Conservation (phyloP, 2,113 vertebrate species). For the Ellobius talpinus region DNA sequence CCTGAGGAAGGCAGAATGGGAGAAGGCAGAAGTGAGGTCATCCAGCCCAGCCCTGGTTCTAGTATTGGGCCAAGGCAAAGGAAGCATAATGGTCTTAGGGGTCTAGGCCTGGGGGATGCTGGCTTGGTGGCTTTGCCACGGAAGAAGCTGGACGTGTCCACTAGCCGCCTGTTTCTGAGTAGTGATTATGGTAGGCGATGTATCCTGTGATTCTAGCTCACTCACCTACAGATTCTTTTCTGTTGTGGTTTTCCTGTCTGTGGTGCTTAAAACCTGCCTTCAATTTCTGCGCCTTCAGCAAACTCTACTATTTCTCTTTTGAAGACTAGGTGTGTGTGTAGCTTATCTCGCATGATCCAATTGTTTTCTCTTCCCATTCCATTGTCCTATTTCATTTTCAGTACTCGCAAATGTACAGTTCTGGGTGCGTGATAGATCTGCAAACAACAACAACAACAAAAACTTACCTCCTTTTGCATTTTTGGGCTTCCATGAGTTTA, state of each 20-base stretch:
- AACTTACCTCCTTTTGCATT: background rate
- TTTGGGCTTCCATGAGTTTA: slow-evolving; percentile 38
- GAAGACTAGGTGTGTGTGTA: background rate
- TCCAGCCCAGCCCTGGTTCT: background rate
- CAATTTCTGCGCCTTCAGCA: background rate
- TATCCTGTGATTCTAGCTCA: background rate
- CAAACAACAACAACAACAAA: background rate
- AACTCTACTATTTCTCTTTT: slow-evolving; percentile 23
- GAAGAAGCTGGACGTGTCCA: background rate
- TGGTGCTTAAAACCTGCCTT: slow-evolving; percentile 8
- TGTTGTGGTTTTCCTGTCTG: background rate
- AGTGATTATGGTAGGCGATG: background rate
- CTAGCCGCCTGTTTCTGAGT: background rate
- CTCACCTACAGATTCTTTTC: background rate
- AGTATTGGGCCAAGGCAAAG: background rate
- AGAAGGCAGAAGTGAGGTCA: background rate
- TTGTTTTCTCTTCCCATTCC: background rate
- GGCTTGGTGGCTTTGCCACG: background rate
- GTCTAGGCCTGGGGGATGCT: background rate
- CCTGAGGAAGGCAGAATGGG: background rate
- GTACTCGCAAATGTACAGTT: background rate
- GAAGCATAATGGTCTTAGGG: background rate
- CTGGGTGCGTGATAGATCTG: background rate
- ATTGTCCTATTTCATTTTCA: background rate
- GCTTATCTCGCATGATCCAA: background rate